Evolutionary conservation across 2,797 vertebrate genomes (phyloP), one percentile per base, ranked within the genome.

Genomic region (Vireo griseus): DNA sequence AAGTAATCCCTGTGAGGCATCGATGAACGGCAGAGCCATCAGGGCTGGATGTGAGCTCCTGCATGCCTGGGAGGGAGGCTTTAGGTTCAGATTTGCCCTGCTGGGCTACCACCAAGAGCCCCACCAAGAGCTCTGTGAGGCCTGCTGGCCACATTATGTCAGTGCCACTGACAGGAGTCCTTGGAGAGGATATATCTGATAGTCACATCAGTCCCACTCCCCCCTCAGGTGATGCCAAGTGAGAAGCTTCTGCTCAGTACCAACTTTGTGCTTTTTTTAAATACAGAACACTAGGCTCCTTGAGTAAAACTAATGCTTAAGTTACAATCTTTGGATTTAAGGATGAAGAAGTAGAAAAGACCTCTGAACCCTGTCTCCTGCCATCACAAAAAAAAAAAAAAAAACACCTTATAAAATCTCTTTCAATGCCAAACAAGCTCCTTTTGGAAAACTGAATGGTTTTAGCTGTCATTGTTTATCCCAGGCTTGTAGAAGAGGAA

Each of bases 41-140:
- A 2, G 51, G 39, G 44, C 13, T 81, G 57, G 17, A 14, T 66
- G 40, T 9, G 18, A 15, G 35, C 26, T 78, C 50, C 25, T 3
- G 2, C 37, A 42, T 0, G 1, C 16, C 29, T 35, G 17, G 8
- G 2, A 2, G 6, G 11, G 68, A 76, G 44, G 20, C 2, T 85
- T 54, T 50, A 16, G 35, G 18, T 61, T 81, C 11, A 2, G 12
- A 10, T 47, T 5, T 83, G 72, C 26, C 66, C 59, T 73, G 29
- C 29, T 76, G 50, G 21, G 19, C 1, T 25, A 4, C 40, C 50
- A 67, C 12, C 20, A 3, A 58, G 68, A 76, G 35, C 31, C 19
- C 39, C 19, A 5, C 0, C 33, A 22, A 4, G 26, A 51, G 9
- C 63, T 48, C 55, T 47, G 15, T 20, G 62, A 18, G 40, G 14